Evolutionary conservation across 1,140 invertebrate genomes (phyloP).

Genomic region (Drosophila jambulina): DNA sequence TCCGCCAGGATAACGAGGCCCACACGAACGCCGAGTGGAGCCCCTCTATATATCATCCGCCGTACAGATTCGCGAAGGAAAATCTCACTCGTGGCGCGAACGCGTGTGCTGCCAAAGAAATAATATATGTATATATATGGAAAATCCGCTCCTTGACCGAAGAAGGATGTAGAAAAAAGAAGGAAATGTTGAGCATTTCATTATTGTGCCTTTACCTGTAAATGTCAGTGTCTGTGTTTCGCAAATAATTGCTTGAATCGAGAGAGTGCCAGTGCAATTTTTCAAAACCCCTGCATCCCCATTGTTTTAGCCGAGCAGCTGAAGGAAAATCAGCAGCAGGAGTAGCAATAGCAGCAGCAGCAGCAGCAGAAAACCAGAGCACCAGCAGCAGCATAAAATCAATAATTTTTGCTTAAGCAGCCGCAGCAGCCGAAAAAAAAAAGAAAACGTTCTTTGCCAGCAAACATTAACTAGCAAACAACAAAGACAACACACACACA

Average conservation of each 20-base stretch:
- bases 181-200: constrained; percentile 68
- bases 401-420: constrained; percentile 80
- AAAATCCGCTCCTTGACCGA: constrained; percentile 62
- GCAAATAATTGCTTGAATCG: constrained; percentile 41
- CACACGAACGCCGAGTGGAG: constrained; percentile 19
- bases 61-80: constrained; percentile 30
- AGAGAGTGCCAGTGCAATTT: constrained; percentile 58
- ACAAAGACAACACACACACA: constrained; percentile 35
- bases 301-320: constrained; percentile 39
- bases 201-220: constrained; percentile 71
- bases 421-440: constrained; percentile 64
- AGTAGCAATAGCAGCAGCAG: constrained; percentile 33
- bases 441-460: constrained; percentile 36
- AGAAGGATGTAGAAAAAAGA: constrained; percentile 69
- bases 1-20: constrained; percentile 32
- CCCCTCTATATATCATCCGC: constrained; percentile 15
- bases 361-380: constrained; percentile 31
- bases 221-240: constrained; percentile 31
- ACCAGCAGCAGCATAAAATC: constrained; percentile 73
- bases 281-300: constrained; percentile 25
- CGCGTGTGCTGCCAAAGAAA: constrained; percentile 38
- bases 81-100: constrained; percentile 45
- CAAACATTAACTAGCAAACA: constrained; percentile 69
- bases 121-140: constrained; percentile 30
- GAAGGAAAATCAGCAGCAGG: constrained; percentile 41